Evolutionary conservation across 2,797 vertebrate species (phyloP), one percentile per base, ranked within the genome.

Genomic region (Otus scops): DNA sequence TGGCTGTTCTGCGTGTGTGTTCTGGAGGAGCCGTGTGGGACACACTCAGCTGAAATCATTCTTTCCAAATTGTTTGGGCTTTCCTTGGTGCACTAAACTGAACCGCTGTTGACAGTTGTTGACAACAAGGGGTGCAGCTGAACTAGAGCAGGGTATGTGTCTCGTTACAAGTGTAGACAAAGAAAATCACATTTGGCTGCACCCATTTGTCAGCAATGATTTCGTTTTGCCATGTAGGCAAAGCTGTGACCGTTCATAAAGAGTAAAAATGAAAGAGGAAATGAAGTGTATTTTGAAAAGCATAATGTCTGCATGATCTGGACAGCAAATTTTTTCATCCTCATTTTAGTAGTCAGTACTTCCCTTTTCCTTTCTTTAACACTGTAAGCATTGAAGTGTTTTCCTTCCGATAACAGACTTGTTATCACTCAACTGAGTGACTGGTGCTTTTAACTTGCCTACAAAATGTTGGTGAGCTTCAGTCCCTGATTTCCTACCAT

Each of bases 121-220:
- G 85, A 96, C 89, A 97, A 30, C 47, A 4, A 67, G 26, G 94
- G 79, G 83, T 94, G 89, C 54, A 96, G 92, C 85, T 94, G 88
- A 93, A 88, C 50, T 48, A 51, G 79, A 86, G 59, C 69, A 90
- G 77, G 45, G 56, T 63, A 84, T 79, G 79, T 84, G 82, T 92
- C 70, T 92, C 3, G 5, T 90, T 88, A 53, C 59, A 87, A 88
- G 74, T 73, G 85, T 4, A 88, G 91, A 95, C 87, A 73, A 93
- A 89, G 51, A 77, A 84, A 84, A 92, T 92, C 0, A 3, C 24
- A 6, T 81, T 92, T 88, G 61, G 50, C 69, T 88, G 85, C 67
- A 32, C 76, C n/a, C 28, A 48, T 86, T 96, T 95, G 91, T 95
- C 79, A 94, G 39, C 80, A 76, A 1, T 86, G 54, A 92, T 94